Base-by-base conservation (phyloP, 1,140 invertebrate genomes). In the Penaeus chinensis region DNA sequence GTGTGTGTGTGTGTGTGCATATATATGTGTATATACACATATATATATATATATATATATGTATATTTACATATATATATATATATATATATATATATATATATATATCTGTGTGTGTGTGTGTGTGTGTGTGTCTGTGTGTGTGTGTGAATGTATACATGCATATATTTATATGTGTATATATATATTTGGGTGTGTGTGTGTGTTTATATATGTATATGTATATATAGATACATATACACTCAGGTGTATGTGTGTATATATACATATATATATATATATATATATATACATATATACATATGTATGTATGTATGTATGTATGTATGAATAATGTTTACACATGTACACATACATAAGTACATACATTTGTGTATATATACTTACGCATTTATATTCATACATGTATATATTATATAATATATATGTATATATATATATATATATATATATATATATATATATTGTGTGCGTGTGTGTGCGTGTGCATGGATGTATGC, bases 1-100 rank as follows among this genome's bases (percentile, higher is more conserved):
- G 5, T 66, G 63, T 32, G 32, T 32, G 11, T 47, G 11, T 47
- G 11, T 47, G 11, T 47, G 11, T 47, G 11, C 11, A 5, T 47
- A 0, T 7, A 5, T 47, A 5, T 47, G 11, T 47, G 11, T 47
- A 54, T 54, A 79, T 79, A 54, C 47, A 79, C 47, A 79, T 79
- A 79, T 79, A 54, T 79, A 79, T 79, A 79, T 79, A 54, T 79
- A 79, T 54, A 54, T 79, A 79, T 79, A 79, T 79, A 79, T 79
- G 19, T 79, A 54, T 79, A 54, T 79, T 4, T 79, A 79, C 47
- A 54, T 79, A 79, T 42, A 5, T 47, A 0, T 7, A 5, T 47
- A 5, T 47, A 5, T 47, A 5, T 47, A 5, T 47, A 0, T 7
- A 5, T 47, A 5, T 47, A 5, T 47, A 5, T 47, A 5, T 47